These are phyloP conservation scores for Bombycilla garrulus DNA, from an alignment of 2,113 vertebrate genomes.

Conservation along the genomic window DNA sequence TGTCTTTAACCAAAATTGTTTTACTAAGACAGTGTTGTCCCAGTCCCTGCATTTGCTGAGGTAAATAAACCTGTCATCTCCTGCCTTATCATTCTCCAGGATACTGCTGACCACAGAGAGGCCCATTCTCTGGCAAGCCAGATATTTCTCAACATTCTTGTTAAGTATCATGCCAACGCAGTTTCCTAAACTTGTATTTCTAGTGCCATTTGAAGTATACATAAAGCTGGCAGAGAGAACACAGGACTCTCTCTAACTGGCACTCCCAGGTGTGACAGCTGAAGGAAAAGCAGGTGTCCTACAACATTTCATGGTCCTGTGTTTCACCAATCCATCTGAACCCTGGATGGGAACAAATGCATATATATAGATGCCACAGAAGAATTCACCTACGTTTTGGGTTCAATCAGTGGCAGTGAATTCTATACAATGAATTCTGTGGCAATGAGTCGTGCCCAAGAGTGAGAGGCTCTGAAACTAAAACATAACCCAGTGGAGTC, in stretches of 20 bases:
- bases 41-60: not conserved
- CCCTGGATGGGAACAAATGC: not conserved
- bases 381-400: not conserved
- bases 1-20: not conserved
- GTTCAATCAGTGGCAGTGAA: not conserved
- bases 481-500: not conserved
- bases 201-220: not conserved
- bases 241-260: not conserved
- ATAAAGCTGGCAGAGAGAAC: not conserved
- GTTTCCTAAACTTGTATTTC: not conserved
- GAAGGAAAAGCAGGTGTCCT: not conserved
- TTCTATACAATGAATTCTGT: not conserved
- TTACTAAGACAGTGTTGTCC: fast-evolving
- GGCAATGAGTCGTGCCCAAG: not conserved
- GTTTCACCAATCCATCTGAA: not conserved
- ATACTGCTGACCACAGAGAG: not conserved
- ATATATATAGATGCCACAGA: not conserved
- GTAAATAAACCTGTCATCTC: not conserved
- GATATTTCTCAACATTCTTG: not conserved
- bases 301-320: not conserved
- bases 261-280: not conserved
- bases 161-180: not conserved
- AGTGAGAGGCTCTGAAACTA: not conserved
- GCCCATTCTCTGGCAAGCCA: not conserved
- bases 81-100: not conserved